A percentile compares a stretch with the other conserved stretches of the same genome.
phyloP scores from a whole-genome alignment of 1,140 invertebrate genomes.

The Papilio dardanus region DNA sequence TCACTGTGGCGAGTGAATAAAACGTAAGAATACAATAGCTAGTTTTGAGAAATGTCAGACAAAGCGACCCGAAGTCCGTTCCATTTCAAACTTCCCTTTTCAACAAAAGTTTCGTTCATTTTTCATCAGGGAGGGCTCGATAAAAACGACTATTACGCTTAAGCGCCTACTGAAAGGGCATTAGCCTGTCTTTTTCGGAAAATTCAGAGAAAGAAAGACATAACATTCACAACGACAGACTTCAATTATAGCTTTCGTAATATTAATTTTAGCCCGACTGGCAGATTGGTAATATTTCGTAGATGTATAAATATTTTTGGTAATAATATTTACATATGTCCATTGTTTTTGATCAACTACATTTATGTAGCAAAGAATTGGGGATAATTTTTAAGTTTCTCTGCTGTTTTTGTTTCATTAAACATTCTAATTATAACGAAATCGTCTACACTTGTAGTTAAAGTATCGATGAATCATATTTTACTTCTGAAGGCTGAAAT shows the following conservation, averaged over 20 bases:
- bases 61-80: conserved; percentile 36
- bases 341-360: too few species aligned
- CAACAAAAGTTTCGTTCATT: conserved; percentile 40
- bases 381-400: too few species aligned
- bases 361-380: too few species aligned
- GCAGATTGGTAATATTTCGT: neutral
- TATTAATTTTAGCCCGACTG: neutral
- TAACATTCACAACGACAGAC: conserved; percentile 9
- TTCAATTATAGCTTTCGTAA: neutral
- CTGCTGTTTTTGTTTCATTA: too few species aligned
- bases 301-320: too few species aligned
- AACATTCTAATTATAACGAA: too few species aligned
- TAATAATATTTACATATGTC: too few species aligned
- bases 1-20: conserved; percentile 33
- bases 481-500: neutral
- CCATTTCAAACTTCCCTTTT: conserved; percentile 42
- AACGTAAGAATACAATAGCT: conserved; percentile 33
- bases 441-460: neutral
- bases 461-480: neutral
- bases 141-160: conserved; percentile 42
- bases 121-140: conserved; percentile 39
- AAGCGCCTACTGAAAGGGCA: conserved; percentile 37
- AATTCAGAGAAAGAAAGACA: conserved; percentile 28
- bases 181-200: conserved; percentile 39
- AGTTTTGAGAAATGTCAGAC: conserved; percentile 36